Base-by-base conservation (phyloP, 2,888 invertebrate genomes). In the Chydorus sphaericus region DNA sequence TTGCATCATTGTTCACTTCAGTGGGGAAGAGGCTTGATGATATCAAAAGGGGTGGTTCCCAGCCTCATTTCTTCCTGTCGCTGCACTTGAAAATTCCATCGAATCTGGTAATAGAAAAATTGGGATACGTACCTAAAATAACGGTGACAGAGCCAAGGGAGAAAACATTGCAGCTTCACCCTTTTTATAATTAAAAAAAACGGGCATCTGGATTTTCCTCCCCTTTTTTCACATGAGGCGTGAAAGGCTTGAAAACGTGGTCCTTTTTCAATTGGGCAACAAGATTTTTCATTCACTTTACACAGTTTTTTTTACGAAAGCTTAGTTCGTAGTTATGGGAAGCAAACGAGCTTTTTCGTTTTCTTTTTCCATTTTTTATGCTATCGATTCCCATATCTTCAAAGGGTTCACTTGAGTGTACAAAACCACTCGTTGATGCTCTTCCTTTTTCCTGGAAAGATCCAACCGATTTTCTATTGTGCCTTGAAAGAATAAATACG, bases 231-330 rank as follows among this genome's bases (percentile, higher is more conserved):
- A 26, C 29, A 53, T 26, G 38, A 53, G 36, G 55, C 54, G 48
- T 55, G 48, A 55, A 55, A 49, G 52, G 52, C 52, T 52, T 52
- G 36, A 52, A 36, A 18, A 20, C 16, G n/a, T n/a, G n/a, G n/a
- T n/a, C n/a, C n/a, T n/a, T n/a, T n/a, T n/a, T n/a, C n/a, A n/a
- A n/a, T n/a, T n/a, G n/a, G n/a, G n/a, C n/a, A n/a, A n/a, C n/a
- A n/a, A n/a, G n/a, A n/a, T n/a, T n/a, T n/a, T n/a, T n/a, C n/a
- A n/a, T n/a, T n/a, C n/a, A n/a, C n/a, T n/a, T n/a, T n/a, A n/a
- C n/a, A n/a, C n/a, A n/a, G n/a, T n/a, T n/a, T n/a, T n/a, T n/a
- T n/a, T n/a, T n/a, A n/a, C n/a, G n/a, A n/a, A n/a, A n/a, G n/a
- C n/a, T n/a, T n/a, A n/a, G n/a, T n/a, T n/a, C n/a, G n/a, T n/a